A percentile compares a stretch with the other conserved stretches of the same genome.
phyloP scores from a whole-genome alignment of 2,888 invertebrate genomes.

The Orthosia incerta region DNA sequence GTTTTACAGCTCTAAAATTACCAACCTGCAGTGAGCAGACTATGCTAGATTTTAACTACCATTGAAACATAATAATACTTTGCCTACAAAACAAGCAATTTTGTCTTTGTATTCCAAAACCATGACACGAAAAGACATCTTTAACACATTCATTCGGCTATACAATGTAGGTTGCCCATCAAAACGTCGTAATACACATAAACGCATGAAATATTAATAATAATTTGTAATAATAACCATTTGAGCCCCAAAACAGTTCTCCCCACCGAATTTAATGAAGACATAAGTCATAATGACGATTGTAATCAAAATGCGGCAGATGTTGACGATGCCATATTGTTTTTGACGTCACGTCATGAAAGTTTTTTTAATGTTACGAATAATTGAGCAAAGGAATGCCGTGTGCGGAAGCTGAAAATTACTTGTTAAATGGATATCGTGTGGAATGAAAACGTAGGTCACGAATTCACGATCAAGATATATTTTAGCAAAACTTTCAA shows the following conservation, averaged over 20 bases:
- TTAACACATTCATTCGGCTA: not conserved
- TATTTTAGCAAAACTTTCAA: not conserved
- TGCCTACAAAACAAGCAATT: not conserved
- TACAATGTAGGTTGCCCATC: conserved; percentile 37
- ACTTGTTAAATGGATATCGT: not conserved
- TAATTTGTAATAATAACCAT: conserved; percentile 34
- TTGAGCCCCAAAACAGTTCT: conserved; percentile 40
- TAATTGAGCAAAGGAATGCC: conserved; percentile 35
- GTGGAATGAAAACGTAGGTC: not conserved
- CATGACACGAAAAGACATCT: conserved; percentile 16
- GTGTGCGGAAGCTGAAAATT: conserved; percentile 13
- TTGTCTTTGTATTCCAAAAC: conserved; percentile 13
- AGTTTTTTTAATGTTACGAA: conserved; percentile 26
- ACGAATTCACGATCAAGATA: not conserved
- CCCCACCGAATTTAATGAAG: conserved; percentile 54
- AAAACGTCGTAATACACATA: conserved; percentile 16
- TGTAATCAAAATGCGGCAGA: conserved; percentile 66
- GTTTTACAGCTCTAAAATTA: conserved; percentile 8
- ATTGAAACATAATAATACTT: not conserved
- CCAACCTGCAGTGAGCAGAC: not conserved
- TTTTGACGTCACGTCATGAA: conserved; percentile 54
- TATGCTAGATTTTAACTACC: not conserved
- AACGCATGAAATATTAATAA: conserved; percentile 42
- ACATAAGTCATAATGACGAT: conserved; percentile 59
- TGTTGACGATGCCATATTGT: conserved; percentile 61